phyloP scores from a whole-genome alignment of 2,797 vertebrate genomes.

The Paramormyrops hopkinsi region DNA sequence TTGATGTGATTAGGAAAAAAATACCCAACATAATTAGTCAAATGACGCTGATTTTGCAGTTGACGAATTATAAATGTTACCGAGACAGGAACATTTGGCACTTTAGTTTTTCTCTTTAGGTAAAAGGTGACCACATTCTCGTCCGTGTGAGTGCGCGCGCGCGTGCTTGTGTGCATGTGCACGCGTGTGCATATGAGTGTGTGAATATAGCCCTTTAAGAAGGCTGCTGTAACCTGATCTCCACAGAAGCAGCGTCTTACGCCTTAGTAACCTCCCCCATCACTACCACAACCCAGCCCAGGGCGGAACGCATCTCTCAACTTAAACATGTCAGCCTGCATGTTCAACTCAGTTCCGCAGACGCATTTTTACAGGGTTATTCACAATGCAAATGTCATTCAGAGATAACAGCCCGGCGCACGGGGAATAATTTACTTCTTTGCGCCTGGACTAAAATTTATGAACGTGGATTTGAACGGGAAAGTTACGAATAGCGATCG shows the following conservation, averaged over 20 bases:
- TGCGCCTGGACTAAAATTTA: not conserved
- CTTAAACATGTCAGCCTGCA: not conserved
- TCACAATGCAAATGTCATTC: not conserved
- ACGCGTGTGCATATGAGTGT: not conserved
- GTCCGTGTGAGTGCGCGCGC: not conserved
- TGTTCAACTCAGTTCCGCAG: not conserved
- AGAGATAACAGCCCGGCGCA: not conserved
- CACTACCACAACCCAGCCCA: not conserved
- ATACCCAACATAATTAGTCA: not conserved
- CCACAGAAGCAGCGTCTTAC: not conserved
- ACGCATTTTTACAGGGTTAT: not conserved
- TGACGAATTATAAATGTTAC: not conserved
- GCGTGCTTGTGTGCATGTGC: not conserved
- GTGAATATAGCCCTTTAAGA: constrained; percentile 14
- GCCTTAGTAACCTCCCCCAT: constrained; percentile 7
- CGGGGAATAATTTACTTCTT: not conserved
- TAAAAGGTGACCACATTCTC: not conserved
- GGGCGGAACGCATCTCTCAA: not conserved
- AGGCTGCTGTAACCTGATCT: constrained; percentile 11
- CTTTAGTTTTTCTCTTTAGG: not conserved
- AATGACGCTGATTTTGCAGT: not conserved
- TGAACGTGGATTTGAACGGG: not conserved
- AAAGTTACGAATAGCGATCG: not conserved
- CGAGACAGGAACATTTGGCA: not conserved
- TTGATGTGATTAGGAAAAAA: not conserved